A percentile compares a stretch with the other conserved stretches of the same genome.
These are phyloP conservation scores for Sisyra terminalis DNA, from an alignment of 2,888 invertebrate genomes.

Conservation along the genomic window DNA sequence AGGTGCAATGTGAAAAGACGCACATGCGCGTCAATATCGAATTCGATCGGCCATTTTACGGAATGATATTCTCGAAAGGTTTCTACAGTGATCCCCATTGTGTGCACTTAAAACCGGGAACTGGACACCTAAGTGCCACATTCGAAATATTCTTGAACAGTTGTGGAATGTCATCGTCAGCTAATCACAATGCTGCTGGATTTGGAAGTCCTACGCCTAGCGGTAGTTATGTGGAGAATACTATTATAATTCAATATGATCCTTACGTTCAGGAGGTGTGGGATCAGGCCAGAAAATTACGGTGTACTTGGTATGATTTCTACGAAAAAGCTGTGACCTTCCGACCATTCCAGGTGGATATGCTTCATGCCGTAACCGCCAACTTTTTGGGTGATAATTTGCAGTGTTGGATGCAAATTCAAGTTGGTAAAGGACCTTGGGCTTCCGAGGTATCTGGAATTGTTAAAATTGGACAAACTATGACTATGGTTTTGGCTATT, in stretches of 20 bases:
- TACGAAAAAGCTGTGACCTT: constrained; percentile 92
- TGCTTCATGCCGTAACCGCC: constrained; percentile 87
- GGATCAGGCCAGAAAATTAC: constrained; percentile 83
- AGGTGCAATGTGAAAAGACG: constrained; percentile 91
- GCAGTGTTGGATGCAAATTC: constrained; percentile 96
- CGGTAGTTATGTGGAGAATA: constrained; percentile 87
- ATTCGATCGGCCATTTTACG: constrained; percentile 88
- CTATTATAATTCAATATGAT: constrained; percentile 88
- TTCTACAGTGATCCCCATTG: constrained; percentile 85
- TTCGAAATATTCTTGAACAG: constrained; percentile 88
- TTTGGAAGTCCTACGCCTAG: constrained; percentile 81
- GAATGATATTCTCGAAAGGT: constrained; percentile 91
- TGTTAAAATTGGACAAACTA: constrained; percentile 89
- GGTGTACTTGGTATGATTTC: constrained; percentile 93
- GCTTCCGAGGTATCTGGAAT: constrained; percentile 93
- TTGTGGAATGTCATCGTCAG: constrained; percentile 89
- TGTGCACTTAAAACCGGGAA: constrained; percentile 80
- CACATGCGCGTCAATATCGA: constrained; percentile 92
- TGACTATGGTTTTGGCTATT: constrained; percentile 93
- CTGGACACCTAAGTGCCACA: constrained; percentile 79
- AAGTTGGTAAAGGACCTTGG: constrained; percentile 93
- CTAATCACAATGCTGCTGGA: constrained; percentile 67
- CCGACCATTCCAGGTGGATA: constrained; percentile 89
- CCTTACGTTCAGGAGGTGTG: constrained; percentile 90
- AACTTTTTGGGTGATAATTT: constrained; percentile 91